Conservation (phyloP, 2,888 invertebrate genomes). For the Lobophora halterata region DNA sequence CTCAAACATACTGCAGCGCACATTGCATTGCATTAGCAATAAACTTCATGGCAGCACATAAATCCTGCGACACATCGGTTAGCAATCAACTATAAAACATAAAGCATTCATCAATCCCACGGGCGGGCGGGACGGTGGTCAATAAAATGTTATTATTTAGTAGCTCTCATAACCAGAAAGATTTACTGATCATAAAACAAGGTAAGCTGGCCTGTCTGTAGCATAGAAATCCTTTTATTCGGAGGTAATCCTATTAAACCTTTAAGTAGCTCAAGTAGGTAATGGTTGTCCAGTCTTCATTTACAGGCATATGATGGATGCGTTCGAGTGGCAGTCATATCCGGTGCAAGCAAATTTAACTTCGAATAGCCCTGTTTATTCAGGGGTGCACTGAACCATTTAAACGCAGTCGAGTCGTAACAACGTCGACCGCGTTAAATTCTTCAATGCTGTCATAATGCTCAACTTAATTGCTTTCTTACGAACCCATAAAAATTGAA, state of each 20-base stretch:
- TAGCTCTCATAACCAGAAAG: slow-evolving; percentile 71
- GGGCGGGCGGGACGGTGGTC: slow-evolving; percentile 59
- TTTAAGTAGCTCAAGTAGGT: slow-evolving; percentile 47
- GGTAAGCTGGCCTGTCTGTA: slow-evolving; percentile 47
- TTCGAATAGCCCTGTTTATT: slow-evolving; percentile 74
- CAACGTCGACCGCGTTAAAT: slow-evolving; percentile 73
- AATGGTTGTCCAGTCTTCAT: slow-evolving; percentile 57
- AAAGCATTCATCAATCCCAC: slow-evolving; percentile 67
- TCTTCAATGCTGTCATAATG: slow-evolving; percentile 77
- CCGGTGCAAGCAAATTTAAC: slow-evolving; percentile 78
- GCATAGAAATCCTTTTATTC: slow-evolving; percentile 46
- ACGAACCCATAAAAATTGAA: slow-evolving; percentile 70
- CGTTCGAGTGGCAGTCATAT: slow-evolving; percentile 74
- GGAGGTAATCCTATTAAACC: slow-evolving; percentile 42
- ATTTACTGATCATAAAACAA: slow-evolving; percentile 73
- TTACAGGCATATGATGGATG: slow-evolving; percentile 65
- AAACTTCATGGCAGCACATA: slow-evolving; percentile 63
- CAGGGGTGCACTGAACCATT: slow-evolving; percentile 79
- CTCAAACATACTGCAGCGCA: slow-evolving; percentile 35
- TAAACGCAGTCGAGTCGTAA: slow-evolving; percentile 66
- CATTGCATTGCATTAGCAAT: slow-evolving; percentile 67
- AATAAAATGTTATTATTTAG: slow-evolving; percentile 77
- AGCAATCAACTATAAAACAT: slow-evolving; percentile 61
- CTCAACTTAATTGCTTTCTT: slow-evolving; percentile 74
- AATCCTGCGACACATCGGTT: slow-evolving; percentile 59